Conservation (phyloP, 2,113 vertebrate genomes). For the Saccopteryx leptura region DNA sequence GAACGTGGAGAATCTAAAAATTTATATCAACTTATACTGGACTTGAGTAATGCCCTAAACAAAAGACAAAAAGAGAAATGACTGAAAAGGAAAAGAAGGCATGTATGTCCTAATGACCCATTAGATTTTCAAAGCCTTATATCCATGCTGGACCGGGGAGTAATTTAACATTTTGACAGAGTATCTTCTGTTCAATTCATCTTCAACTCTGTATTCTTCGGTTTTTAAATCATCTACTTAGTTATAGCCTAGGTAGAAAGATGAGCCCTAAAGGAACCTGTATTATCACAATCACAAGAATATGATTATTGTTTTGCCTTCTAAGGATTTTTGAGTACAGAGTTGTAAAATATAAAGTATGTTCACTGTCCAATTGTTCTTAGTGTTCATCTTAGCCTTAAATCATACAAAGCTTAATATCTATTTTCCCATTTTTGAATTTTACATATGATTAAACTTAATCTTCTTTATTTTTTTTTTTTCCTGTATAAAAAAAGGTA, state of each 20-base stretch:
- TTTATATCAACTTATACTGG: neutral
- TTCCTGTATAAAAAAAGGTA: conserved; percentile 57
- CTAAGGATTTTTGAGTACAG: neutral
- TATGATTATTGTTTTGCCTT: conserved; percentile 37
- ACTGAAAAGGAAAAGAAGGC: neutral
- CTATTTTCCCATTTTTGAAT: conserved; percentile 19
- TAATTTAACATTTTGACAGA: neutral
- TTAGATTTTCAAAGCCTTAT: neutral
- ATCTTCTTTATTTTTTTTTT: conserved; percentile 74
- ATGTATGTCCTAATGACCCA: neutral
- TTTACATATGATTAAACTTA: conserved; percentile 64
- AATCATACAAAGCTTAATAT: conserved; percentile 56
- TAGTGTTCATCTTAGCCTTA: conserved; percentile 20
- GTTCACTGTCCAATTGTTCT: neutral
- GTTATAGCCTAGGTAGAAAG: neutral
- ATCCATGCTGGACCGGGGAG: neutral
- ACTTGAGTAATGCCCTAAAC: neutral
- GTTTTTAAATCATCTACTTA: conserved; percentile 13
- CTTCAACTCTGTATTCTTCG: neutral
- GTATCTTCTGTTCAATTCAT: conserved; percentile 31
- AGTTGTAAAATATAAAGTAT: conserved; percentile 32
- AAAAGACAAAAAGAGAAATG: neutral
- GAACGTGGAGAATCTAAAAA: neutral
- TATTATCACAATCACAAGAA: neutral
- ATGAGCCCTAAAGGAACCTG: neutral